Evolutionary conservation across 2,797 vertebrate species (phyloP).

Genomic region (Tadarida brasiliensis): DNA sequence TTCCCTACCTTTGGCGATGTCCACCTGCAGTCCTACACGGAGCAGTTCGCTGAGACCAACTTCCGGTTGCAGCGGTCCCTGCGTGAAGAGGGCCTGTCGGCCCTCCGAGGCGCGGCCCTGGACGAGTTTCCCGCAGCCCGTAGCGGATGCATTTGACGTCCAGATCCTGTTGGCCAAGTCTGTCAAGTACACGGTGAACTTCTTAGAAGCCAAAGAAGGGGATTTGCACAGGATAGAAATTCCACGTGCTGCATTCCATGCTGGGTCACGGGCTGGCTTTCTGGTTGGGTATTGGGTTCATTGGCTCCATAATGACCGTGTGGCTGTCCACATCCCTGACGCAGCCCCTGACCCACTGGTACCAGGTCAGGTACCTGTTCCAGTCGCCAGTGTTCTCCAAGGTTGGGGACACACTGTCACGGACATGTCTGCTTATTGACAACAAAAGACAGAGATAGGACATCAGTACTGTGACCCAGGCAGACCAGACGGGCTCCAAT

Average conservation of each 20-base stretch:
- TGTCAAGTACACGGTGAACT: slow-evolving; percentile 93
- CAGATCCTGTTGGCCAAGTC: slow-evolving; percentile 98
- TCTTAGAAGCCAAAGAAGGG: slow-evolving; percentile 86
- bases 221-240: slow-evolving; percentile 98
- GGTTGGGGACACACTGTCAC: slow-evolving; percentile 96
- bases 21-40: too few species aligned
- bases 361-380: slow-evolving; percentile 97
- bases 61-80: too few species aligned
- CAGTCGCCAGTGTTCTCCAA: slow-evolving; percentile 98
- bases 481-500: slow-evolving; percentile 96
- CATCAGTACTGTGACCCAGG: slow-evolving; percentile 98
- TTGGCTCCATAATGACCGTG: slow-evolving; percentile 95
- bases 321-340: slow-evolving; percentile 97
- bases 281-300: slow-evolving; percentile 98
- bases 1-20: too few species aligned
- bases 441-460: slow-evolving; percentile 98
- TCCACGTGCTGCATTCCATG: slow-evolving; percentile 97
- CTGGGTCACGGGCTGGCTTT: slow-evolving; percentile 96
- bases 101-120: too few species aligned
- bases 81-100: too few species aligned
- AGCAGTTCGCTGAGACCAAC: too few species aligned
- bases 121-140: too few species aligned
- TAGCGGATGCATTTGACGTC: slow-evolving; percentile 96
- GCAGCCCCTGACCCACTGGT: too few species aligned
- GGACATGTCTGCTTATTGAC: slow-evolving; percentile 94